Conservation (phyloP, 2,113 vertebrate genomes). For the Nothobranchius kuhntae region DNA sequence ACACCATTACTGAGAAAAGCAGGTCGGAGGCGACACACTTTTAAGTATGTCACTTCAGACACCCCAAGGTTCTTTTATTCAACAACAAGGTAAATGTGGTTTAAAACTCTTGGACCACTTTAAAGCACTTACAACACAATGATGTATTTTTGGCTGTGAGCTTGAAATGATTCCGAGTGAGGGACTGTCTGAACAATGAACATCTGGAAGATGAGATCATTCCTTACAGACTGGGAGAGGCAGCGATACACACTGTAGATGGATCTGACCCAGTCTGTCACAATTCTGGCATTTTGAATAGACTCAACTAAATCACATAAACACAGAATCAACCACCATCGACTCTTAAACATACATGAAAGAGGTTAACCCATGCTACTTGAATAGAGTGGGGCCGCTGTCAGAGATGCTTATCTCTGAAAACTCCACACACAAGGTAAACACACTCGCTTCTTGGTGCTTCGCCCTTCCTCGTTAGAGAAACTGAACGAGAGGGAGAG, state of each 20-base stretch:
- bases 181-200: slow-evolving; percentile 44
- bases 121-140: too few relatives aligned
- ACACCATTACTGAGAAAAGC: too few relatives aligned
- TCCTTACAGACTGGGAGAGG: slow-evolving; percentile 52
- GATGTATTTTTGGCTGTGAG: background rate
- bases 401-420: slow-evolving; percentile 59
- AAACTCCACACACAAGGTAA: slow-evolving; percentile 40
- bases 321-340: slow-evolving; percentile 1
- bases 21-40: too few relatives aligned
- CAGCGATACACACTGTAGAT: slow-evolving; percentile 43
- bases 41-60: too few relatives aligned
- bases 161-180: background rate
- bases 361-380: slow-evolving; percentile 30
- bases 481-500: slow-evolving; percentile 12
- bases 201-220: slow-evolving; percentile 66
- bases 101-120: too few relatives aligned
- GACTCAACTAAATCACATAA: slow-evolving; percentile 10
- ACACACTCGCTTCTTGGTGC: slow-evolving; percentile 17
- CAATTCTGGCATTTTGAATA: slow-evolving; percentile 18
- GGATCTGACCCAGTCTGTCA: slow-evolving; percentile 58
- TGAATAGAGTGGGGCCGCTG: slow-evolving; percentile 36
- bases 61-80: too few relatives aligned
- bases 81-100: too few relatives aligned
- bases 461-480: slow-evolving; percentile 29
- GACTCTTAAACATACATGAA: slow-evolving; percentile 4